Evolutionary conservation across 92 coral and sea anemone species (phyloP), one percentile per base, ranked within the genome.

Genomic region (Phenganax stokvisi): DNA sequence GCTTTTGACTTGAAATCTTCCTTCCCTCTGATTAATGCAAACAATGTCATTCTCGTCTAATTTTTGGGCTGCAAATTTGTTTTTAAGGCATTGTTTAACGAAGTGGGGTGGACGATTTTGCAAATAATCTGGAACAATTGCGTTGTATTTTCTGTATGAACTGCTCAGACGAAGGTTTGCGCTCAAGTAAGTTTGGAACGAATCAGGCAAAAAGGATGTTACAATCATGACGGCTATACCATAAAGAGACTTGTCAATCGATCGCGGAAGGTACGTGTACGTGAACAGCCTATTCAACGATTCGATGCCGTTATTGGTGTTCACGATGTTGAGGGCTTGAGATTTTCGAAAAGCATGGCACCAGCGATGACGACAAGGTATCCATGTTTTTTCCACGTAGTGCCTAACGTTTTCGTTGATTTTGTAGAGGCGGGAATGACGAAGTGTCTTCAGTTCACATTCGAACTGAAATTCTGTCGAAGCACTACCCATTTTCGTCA

Each of bases 301-400:
- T 29, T 85, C 87, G 0, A 85, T 30, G 10, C 90, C 90, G 83
- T 87, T 84, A 76, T 75, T 88, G 56, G 91, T 85, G 31, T 87
- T 84, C 2, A 84, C 52, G 11, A 44, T 67, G 51, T 67, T 67
- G 10, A 67, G 37, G 8, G 72, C 72, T 28, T 67, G 72, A 29
- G 72, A 67, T 27, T 67, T 67, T 27, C 72, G 72, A 67, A 67
- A 67, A 1, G 72, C 52, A 15, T 67, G 72, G 37, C 72, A 67
- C 72, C 72, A 67, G 72, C 72, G 72, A 67, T 29, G 37, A 67
- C 37, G 12, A 67, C 72, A 67, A 8, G 72, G 51, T 72, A 87
- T 57, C 90, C 89, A 87, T 56, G 80, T 75, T 71, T 77, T 77
- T 60, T 89, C 88, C 16, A 78, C 88, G 55, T 89, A 87, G 29